These are phyloP conservation scores for Phyllostomus hastatus DNA, from an alignment of 2,113 vertebrate genomes.

Conservation along the genomic window DNA sequence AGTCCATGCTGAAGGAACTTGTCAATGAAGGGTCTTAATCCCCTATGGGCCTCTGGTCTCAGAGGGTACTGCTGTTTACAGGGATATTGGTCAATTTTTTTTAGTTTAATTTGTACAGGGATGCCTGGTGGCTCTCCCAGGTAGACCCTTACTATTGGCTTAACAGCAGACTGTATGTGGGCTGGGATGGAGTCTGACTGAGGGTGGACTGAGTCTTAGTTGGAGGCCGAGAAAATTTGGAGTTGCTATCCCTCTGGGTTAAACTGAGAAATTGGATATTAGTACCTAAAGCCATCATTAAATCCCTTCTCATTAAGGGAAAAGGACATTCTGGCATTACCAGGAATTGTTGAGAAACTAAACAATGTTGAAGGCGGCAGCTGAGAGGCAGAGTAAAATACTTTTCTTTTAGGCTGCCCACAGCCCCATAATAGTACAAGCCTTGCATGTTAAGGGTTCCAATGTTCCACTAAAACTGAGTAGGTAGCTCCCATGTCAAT, in stretches of 20 bases:
- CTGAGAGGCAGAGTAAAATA: no score
- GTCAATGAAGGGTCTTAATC: neutral
- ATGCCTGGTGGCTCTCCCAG: neutral
- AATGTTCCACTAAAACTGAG: neutral
- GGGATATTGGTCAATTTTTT: neutral
- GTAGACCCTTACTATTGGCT: neutral
- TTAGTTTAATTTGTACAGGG: neutral
- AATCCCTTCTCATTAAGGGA: neutral
- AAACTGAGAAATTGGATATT: neutral
- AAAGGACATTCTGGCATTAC: neutral
- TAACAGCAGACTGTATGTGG: neutral
- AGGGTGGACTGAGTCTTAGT: neutral
- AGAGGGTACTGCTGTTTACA: neutral
- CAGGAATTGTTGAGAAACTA: neutral
- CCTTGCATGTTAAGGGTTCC: neutral
- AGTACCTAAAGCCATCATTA: neutral
- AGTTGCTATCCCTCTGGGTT: neutral
- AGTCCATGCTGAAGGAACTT: neutral
- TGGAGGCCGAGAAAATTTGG: neutral
- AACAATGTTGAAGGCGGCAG: neutral
- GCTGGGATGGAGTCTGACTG: neutral
- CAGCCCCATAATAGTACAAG: neutral
- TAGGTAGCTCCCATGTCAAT: neutral
- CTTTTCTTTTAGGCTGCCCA: no score
- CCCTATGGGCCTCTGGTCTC: neutral